Evolutionary conservation across 2,888 invertebrate species (phyloP).

Genomic region (Dynastes maya): DNA sequence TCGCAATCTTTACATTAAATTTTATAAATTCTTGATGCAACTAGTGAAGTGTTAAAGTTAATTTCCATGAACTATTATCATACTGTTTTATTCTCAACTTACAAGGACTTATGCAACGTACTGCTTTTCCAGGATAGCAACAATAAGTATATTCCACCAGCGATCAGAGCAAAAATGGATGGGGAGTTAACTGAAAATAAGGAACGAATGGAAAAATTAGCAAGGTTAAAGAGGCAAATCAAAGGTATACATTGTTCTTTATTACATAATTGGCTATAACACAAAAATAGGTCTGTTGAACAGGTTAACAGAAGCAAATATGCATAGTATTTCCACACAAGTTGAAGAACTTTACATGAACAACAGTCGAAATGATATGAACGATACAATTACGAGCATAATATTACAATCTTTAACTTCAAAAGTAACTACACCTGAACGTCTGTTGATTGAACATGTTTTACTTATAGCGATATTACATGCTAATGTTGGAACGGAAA

Average conservation of each 20-base stretch:
- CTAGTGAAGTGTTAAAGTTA: no score
- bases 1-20: no score
- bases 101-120: not conserved
- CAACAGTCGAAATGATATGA: slow-evolving; percentile 89
- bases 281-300: slow-evolving; percentile 79
- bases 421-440: slow-evolving; percentile 77
- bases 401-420: slow-evolving; percentile 81
- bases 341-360: slow-evolving; percentile 86
- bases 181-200: slow-evolving; percentile 64
- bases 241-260: slow-evolving; percentile 78
- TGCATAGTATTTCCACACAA: slow-evolving; percentile 85
- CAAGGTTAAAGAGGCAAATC: slow-evolving; percentile 82
- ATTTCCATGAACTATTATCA: no score
- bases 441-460: slow-evolving; percentile 88
- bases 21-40: no score
- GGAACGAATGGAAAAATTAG: slow-evolving; percentile 75
- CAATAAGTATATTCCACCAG: slow-evolving; percentile 87
- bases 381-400: slow-evolving; percentile 80
- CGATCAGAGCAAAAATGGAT: slow-evolving; percentile 76
- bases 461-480: slow-evolving; percentile 88
- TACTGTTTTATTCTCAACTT: no score
- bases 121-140: slow-evolving; percentile 27
- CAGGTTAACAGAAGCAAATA: slow-evolving; percentile 89
- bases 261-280: not conserved
- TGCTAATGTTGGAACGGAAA: slow-evolving; percentile 92